phyloP scores from a whole-genome alignment of 2,113 vertebrate genomes.

The Xenopus laevis region DNA sequence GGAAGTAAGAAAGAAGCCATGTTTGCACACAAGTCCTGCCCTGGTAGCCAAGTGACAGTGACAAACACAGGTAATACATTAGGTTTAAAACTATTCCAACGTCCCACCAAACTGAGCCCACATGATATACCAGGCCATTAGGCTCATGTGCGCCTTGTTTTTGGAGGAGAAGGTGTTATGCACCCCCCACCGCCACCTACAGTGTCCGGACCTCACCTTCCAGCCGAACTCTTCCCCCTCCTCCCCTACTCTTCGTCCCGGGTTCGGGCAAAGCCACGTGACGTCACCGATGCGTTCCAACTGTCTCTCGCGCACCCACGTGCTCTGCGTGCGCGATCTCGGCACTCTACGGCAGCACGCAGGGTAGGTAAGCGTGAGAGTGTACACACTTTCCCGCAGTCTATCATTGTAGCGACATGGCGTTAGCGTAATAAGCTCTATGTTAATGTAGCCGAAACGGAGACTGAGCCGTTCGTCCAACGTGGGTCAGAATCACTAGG shows the following conservation, averaged over 20 bases:
- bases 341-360: background rate
- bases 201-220: conserved; percentile 10
- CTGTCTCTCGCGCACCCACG: background rate
- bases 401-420: no score
- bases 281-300: conserved; percentile 9
- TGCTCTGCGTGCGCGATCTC: conserved; percentile 1
- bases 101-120: conserved; percentile 7
- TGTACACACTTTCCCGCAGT: no score
- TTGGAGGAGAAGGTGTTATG: background rate
- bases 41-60: no score
- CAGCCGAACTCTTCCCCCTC: conserved; percentile 4
- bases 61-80: no score
- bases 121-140: conserved; percentile 48
- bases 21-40: no score
- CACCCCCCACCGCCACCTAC: no score
- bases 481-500: no score
- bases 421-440: no score
- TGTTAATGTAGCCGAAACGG: no score
- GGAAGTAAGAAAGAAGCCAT: no score
- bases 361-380: background rate
- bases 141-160: conserved; percentile 27
- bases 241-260: background rate
- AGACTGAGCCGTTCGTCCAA: no score
- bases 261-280: background rate
- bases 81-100: conserved; percentile 3